phyloP scores from a whole-genome alignment of 2,888 invertebrate genomes.

The Heliconius hortense region DNA sequence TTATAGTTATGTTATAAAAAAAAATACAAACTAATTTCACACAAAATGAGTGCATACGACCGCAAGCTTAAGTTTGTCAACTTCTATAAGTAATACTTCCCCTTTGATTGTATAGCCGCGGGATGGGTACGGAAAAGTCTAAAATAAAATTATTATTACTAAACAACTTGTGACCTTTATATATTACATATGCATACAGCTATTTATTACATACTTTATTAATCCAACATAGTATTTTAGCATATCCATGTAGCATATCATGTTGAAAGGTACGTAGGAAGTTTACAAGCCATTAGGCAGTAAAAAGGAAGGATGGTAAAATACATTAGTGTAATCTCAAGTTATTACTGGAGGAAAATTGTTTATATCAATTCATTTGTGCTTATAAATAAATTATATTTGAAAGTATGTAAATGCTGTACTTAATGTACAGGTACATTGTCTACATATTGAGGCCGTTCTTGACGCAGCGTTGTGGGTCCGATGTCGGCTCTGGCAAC shows the following conservation, averaged over 20 bases:
- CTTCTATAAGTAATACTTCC: too few species aligned
- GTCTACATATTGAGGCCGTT: background rate
- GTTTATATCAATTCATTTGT: constrained; percentile 6
- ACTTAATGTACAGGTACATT: background rate
- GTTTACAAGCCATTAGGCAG: constrained; percentile 4
- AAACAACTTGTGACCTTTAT: background rate
- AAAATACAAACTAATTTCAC: too few species aligned
- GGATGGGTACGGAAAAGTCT: too few species aligned
- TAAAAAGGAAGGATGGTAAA: constrained; percentile 21
- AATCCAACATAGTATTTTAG: background rate
- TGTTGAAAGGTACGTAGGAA: background rate
- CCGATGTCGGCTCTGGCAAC: too few species aligned
- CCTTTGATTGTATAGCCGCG: too few species aligned
- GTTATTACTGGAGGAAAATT: constrained; percentile 21
- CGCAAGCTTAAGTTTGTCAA: too few species aligned
- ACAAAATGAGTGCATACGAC: too few species aligned
- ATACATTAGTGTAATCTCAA: constrained; percentile 20
- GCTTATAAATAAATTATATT: constrained; percentile 8
- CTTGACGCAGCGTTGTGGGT: background rate
- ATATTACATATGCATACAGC: background rate
- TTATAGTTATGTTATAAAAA: too few species aligned
- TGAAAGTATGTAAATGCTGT: background rate
- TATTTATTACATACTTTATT: background rate
- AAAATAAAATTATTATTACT: background rate
- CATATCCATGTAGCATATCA: background rate